Conservation (phyloP, 2,888 invertebrate species). For the Stratiomys singularior region DNA sequence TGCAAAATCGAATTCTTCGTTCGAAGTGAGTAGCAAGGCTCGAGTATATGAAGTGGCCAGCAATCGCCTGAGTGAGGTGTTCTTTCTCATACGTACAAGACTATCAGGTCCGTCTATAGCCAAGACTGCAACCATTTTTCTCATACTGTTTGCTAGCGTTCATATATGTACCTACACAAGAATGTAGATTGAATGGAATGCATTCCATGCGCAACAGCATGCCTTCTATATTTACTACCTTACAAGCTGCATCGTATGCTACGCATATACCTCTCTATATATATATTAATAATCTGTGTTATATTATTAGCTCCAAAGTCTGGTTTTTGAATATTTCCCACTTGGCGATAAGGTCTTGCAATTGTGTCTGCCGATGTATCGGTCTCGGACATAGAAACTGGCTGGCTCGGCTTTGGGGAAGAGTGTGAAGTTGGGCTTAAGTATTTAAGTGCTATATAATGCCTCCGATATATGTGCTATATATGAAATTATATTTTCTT, state of each 20-base stretch:
- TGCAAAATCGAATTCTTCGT: no score
- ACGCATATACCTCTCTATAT: background rate
- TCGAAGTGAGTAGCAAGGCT: no score
- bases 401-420: background rate
- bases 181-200: background rate
- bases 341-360: slow-evolving; percentile 16
- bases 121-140: no score
- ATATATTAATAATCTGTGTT: background rate
- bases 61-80: no score
- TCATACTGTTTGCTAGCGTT: background rate
- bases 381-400: no score
- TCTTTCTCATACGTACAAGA: no score
- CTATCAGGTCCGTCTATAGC: no score
- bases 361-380: background rate
- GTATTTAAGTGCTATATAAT: background rate
- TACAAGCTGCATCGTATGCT: background rate
- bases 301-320: slow-evolving; percentile 2
- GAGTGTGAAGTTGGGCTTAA: background rate
- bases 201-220: background rate
- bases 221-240: no score
- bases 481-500: background rate
- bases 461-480: background rate
- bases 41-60: no score
- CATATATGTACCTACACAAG: no score
- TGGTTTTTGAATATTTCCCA: slow-evolving; percentile 9